Evolutionary conservation across 2,888 invertebrate species (phyloP).

Genomic region (Trachelus iudaicus): DNA sequence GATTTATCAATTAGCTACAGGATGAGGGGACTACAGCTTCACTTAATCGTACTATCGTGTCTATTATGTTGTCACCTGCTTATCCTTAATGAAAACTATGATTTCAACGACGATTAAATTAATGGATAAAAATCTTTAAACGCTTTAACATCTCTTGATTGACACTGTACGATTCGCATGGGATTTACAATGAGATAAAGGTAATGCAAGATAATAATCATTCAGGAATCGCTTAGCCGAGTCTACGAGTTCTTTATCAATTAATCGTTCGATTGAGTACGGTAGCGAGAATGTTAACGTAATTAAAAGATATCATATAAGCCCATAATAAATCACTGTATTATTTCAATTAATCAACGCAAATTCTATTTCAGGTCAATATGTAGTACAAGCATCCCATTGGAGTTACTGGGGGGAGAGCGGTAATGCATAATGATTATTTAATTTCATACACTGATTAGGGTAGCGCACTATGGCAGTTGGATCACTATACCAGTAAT

Average conservation of each 20-base stretch:
- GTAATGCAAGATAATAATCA: not conserved
- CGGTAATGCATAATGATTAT: slow-evolving; percentile 33
- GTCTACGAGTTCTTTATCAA: not conserved
- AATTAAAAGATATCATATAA: not conserved
- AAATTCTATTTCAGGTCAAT: slow-evolving; percentile 36
- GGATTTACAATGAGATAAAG: not conserved
- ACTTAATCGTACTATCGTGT: too few relatives aligned
- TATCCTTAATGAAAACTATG: not conserved
- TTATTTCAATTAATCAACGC: not conserved
- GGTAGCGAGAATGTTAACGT: not conserved
- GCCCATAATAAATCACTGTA: not conserved
- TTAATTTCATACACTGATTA: not conserved
- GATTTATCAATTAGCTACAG: too few relatives aligned
- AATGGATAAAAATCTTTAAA: not conserved
- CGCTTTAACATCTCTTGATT: not conserved
- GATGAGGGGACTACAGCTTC: too few relatives aligned
- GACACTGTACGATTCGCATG: not conserved
- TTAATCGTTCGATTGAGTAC: not conserved
- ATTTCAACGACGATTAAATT: not conserved
- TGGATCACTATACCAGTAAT: not conserved
- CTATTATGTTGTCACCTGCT: not conserved
- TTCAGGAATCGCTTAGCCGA: not conserved
- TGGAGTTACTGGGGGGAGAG: slow-evolving; percentile 48
- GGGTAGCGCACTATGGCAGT: not conserved
- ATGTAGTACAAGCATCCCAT: slow-evolving; percentile 22